Conservation (phyloP, 2,888 invertebrate genomes). For the Caenorhabditis imperialis region DNA sequence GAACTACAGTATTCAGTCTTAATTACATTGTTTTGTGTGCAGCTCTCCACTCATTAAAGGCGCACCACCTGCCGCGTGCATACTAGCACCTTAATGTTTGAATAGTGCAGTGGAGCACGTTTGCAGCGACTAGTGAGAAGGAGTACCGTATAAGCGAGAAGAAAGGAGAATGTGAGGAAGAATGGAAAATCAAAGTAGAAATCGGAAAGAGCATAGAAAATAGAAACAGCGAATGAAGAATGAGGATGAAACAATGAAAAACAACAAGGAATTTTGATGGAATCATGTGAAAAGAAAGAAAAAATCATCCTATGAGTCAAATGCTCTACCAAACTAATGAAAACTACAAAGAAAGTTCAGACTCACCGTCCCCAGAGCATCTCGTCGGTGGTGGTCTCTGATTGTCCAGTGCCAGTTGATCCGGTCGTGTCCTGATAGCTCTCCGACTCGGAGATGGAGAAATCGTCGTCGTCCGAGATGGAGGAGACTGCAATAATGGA, state of each 20-base stretch:
- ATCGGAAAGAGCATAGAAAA: not conserved
- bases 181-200: not conserved
- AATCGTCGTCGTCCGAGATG: slow-evolving; percentile 41
- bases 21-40: no score
- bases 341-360: not conserved
- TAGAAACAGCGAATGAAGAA: not conserved
- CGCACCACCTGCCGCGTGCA: no score
- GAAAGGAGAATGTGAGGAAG: no score
- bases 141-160: not conserved
- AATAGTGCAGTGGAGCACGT: not conserved
- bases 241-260: not conserved
- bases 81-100: no score
- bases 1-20: no score
- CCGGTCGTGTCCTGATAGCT: slow-evolving; percentile 47
- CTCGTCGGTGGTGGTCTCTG: slow-evolving; percentile 48
- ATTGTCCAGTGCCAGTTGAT: slow-evolving; percentile 36
- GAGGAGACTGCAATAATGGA: slow-evolving; percentile 28
- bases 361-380: slow-evolving; percentile 44
- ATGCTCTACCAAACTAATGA: not conserved
- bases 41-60: no score
- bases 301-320: not conserved
- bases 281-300: not conserved
- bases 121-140: no score
- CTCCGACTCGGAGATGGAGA: slow-evolving; percentile 41
- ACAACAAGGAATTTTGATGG: not conserved